These are phyloP conservation scores for Hirtodrosophila confusa DNA, from an alignment of 2,888 invertebrate species.

Conservation along the genomic window DNA sequence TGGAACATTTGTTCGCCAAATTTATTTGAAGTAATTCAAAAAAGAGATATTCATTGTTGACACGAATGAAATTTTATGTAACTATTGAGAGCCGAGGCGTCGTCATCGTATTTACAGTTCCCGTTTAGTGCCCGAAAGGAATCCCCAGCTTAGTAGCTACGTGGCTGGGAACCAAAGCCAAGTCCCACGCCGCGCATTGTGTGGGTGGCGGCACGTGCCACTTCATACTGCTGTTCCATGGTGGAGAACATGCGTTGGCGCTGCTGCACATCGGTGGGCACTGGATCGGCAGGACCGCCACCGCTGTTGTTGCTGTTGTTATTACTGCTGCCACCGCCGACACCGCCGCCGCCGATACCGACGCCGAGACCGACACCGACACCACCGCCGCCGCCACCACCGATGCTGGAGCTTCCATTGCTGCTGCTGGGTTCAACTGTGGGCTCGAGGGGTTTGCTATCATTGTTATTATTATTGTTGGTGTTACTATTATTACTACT, in stretches of 20 bases:
- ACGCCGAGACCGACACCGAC: slow-evolving; percentile 10
- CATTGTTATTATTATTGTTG: slow-evolving; percentile 18
- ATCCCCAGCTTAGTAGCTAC: slow-evolving; percentile 76
- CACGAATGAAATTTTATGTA: slow-evolving; percentile 34
- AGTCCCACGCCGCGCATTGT: slow-evolving; percentile 95
- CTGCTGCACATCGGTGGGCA: slow-evolving; percentile 80
- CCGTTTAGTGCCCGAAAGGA: too few relatives aligned
- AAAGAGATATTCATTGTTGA: slow-evolving; percentile 18
- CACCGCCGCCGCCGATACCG: slow-evolving; percentile 9
- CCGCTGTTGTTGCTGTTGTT: slow-evolving; percentile 17
- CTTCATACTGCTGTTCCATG: slow-evolving; percentile 98
- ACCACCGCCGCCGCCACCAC: slow-evolving; percentile 15
- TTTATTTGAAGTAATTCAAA: slow-evolving; percentile 53
- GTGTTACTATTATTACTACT: slow-evolving; percentile 9
- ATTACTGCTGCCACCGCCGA: slow-evolving; percentile 9
- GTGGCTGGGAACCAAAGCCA: slow-evolving; percentile 88
- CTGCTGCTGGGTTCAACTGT: slow-evolving; percentile 18
- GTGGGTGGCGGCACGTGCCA: slow-evolving; percentile 97
- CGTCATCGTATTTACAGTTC: slow-evolving; percentile 41
- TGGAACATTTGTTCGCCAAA: slow-evolving; percentile 58
- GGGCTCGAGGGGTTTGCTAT: slow-evolving; percentile 18
- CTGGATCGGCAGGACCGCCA: neutral
- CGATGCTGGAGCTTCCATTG: slow-evolving; percentile 17
- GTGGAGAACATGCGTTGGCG: slow-evolving; percentile 94
- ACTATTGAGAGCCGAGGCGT: slow-evolving; percentile 23